Conservation (phyloP, 2,113 vertebrate species). For the Telmatochromis sp. region DNA sequence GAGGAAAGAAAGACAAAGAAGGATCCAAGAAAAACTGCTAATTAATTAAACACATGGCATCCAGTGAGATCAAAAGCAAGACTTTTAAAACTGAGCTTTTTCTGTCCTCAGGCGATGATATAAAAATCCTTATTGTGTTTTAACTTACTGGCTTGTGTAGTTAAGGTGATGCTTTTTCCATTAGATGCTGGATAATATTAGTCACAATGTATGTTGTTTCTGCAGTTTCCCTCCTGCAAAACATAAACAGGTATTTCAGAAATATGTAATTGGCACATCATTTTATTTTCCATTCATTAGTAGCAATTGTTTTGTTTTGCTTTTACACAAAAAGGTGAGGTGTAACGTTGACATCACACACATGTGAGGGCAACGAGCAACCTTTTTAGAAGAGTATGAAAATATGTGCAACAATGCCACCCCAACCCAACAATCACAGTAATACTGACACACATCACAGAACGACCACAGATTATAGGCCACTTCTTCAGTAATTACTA, state of each 20-base stretch:
- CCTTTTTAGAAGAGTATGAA: slow-evolving; percentile 17
- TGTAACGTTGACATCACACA: slow-evolving; percentile 1
- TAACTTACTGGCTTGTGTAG: background rate
- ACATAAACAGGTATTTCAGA: background rate
- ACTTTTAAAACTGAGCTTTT: slow-evolving; percentile 34
- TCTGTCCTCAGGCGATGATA: background rate
- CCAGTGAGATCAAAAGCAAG: slow-evolving; percentile 48
- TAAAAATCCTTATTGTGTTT: background rate
- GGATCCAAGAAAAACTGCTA: slow-evolving; percentile 17
- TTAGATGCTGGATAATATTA: background rate
- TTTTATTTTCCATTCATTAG: background rate
- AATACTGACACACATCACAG: slow-evolving; percentile 63
- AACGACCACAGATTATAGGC: slow-evolving; percentile 72
- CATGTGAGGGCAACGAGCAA: slow-evolving; percentile 9
- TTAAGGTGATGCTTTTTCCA: background rate
- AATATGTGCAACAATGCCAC: slow-evolving; percentile 53
- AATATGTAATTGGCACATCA: background rate
- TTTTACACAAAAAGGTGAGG: background rate
- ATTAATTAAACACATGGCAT: slow-evolving; percentile 38
- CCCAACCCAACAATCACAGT: slow-evolving; percentile 46
- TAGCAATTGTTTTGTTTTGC: background rate
- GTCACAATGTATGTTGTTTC: background rate
- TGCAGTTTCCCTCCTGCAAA: background rate
- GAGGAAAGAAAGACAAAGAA: slow-evolving; percentile 10
- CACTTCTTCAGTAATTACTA: slow-evolving; percentile 72